Conservation (phyloP, 2,888 invertebrate genomes). For the Watsonalla binaria region DNA sequence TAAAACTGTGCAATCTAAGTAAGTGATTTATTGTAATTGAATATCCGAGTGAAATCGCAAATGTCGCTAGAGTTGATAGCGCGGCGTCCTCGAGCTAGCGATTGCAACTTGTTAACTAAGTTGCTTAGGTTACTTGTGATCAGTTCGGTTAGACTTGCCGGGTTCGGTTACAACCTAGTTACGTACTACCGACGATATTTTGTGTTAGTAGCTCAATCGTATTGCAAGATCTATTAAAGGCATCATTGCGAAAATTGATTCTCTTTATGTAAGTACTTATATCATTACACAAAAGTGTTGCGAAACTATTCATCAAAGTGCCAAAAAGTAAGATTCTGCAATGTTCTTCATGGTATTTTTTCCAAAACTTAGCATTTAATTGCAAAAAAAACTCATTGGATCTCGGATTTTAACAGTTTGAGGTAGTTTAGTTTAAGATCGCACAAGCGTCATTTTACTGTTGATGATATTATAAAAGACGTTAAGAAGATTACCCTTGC, state of each 20-base stretch:
- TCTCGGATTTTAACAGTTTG: no score
- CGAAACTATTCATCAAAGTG: no score
- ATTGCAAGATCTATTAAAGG: no score
- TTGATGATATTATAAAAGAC: background rate
- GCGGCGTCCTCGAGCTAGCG: constrained; percentile 20
- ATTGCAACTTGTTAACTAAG: constrained; percentile 36
- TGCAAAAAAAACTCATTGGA: no score
- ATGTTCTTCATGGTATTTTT: no score
- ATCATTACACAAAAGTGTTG: no score
- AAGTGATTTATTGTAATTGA: background rate
- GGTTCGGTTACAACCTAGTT: constrained; percentile 1
- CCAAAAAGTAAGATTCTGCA: no score
- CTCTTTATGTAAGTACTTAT: no score
- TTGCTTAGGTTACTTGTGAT: constrained; percentile 27
- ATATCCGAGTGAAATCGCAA: background rate
- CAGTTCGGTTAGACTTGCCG: constrained; percentile 25
- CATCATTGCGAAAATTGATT: no score
- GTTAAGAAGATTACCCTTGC: background rate
- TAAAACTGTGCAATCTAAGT: background rate
- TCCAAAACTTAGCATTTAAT: no score
- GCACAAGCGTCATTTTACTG: background rate
- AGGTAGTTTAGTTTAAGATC: no score
- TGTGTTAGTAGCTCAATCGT: no score
- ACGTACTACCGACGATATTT: background rate
- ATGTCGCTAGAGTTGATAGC: constrained; percentile 18